Evolutionary conservation across 2,113 vertebrate species (phyloP).

Genomic region (Mionectes macconnelli): DNA sequence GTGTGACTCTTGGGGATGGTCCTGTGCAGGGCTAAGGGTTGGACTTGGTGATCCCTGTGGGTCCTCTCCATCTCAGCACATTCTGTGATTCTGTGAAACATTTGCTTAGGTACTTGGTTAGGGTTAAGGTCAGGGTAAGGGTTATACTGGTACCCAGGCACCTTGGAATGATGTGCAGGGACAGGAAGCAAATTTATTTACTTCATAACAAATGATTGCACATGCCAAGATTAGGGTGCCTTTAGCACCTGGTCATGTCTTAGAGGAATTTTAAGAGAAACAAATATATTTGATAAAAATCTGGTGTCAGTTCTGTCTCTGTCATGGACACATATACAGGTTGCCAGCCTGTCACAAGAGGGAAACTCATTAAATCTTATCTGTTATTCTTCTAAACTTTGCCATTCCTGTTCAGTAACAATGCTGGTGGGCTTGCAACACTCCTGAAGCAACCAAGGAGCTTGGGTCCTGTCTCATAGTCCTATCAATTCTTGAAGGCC

Average conservation of each 20-base stretch:
- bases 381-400: neutral
- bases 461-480: neutral
- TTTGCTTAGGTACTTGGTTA: neutral
- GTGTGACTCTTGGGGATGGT: neutral
- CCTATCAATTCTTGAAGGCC: neutral
- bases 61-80: neutral
- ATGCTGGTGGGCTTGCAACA: neutral
- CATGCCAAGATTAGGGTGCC: neutral
- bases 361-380: neutral
- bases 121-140: neutral
- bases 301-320: neutral
- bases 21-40: neutral
- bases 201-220: neutral
- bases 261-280: neutral
- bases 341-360: neutral
- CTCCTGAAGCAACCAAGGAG: neutral
- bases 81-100: neutral
- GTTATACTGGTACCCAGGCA: neutral
- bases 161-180: neutral
- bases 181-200: neutral
- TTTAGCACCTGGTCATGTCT: neutral
- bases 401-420: neutral
- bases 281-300: neutral
- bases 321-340: neutral
- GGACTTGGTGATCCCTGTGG: neutral